Evolutionary conservation across 2,113 vertebrate genomes (phyloP).

Genomic region (Rallus limicola): DNA sequence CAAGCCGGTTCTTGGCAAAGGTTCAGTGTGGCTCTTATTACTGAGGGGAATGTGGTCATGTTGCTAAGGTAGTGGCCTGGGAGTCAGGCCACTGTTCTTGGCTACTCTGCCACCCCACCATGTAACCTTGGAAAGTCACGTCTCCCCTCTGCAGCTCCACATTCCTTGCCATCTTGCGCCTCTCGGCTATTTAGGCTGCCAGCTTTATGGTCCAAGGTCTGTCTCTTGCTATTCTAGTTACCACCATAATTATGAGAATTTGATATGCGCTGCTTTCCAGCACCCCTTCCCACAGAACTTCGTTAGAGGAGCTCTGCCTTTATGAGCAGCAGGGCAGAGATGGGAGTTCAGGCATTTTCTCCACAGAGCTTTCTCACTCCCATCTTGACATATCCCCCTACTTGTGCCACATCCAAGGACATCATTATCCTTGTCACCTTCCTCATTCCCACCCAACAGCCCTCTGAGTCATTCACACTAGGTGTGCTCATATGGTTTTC

Average conservation of each 20-base stretch:
- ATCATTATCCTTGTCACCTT: neutral
- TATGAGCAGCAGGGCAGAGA: neutral
- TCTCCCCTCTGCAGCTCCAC: neutral
- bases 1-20: neutral
- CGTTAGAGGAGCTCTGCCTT: neutral
- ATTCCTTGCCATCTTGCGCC: neutral
- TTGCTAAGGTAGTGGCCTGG: conserved; percentile 12
- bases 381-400: no score
- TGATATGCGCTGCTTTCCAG: neutral
- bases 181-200: neutral
- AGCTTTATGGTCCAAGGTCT: conserved; percentile 21
- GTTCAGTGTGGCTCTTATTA: neutral
- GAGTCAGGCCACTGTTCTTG: conserved; percentile 4
- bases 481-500: neutral
- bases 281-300: neutral
- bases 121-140: conserved; percentile 43
- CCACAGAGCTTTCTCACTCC: neutral
- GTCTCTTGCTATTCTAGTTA: neutral
- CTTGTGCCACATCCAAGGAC: accelerated
- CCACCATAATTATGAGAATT: conserved; percentile 9
- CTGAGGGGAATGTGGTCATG: neutral
- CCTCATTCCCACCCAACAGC: neutral
- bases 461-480: neutral
- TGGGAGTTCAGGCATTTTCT: neutral
- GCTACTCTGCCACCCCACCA: neutral